Evolutionary conservation across 2,888 invertebrate genomes (phyloP), one percentile per base, ranked within the genome.

Genomic region (Falcaria lacertinaria): DNA sequence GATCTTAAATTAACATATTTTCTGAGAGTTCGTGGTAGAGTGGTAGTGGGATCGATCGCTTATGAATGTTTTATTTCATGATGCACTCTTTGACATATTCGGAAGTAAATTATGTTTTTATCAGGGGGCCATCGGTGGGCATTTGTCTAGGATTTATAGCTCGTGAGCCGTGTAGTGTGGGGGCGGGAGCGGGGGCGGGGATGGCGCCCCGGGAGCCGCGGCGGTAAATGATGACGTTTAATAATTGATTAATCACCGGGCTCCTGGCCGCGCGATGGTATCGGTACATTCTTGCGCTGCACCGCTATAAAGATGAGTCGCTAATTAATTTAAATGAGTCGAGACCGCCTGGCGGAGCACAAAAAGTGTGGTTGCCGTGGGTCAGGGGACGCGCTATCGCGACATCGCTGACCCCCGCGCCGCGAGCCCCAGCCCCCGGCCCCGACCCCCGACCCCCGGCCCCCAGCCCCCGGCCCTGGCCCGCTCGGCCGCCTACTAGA

Each of bases 241-340:
- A 77, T 83, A 77, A 80, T 81, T 86, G 85, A 86, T 85, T 78
- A 80, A 84, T 84, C 65, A 67, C 60, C 57, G 53, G 44, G 67
- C 68, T 61, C 64, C 64, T 60, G 66, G 34, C 36, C 39, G 34
- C 38, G 35, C 41, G 72, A 74, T 74, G 60, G 52, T 71, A 73
- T 70, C 71, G 60, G 47, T 54, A 50, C 69, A 60, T 61, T 57
- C 60, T 62, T 40, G 57, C 57, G 45, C 59, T 50, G 47, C 52
- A 51, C 57, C 61, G 63, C 62, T 54, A 59, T 57, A 62, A 52
- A 69, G 72, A 72, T 76, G 72, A 73, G 62, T 73, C 71, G 77
- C 80, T 83, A 79, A 83, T 85, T 82, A 78, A 85, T 83, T 80
- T 69, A 74, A 79, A 79, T 82, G 78, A 80, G 64, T 66, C 48